Base-by-base conservation (phyloP, 2,888 invertebrate genomes). In the Eristalis arbustorum region DNA sequence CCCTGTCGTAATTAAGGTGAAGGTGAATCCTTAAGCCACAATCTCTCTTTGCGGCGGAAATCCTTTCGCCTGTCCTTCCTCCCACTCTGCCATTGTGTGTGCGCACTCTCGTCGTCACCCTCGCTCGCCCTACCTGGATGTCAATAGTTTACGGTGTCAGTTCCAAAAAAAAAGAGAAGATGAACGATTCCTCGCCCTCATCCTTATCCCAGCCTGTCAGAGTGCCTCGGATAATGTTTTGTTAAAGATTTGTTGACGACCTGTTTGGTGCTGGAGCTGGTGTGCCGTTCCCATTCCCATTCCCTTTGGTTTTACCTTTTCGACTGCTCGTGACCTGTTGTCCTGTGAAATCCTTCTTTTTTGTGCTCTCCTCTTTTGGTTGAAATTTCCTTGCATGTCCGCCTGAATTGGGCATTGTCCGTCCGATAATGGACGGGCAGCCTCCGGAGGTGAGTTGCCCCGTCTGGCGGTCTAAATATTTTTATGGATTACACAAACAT, bases 1-100 rank as follows among this genome's bases (percentile, higher is more conserved):
- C 56, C 34, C 72, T 63, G 62, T 67, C 66, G 74, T 85, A 85
- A 85, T 85, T 85, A 85, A 85, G 77, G 85, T 78, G 81, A 85
- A 85, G 85, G 85, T 85, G 85, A 85, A 62, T 85, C 85, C 82
- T 81, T 82, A 82, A 82, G 81, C 85, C 82, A 56, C 85, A 85
- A 85, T 85, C 82, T 72, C 82, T 72, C 71, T 61, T 49, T 49
- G 49, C 18, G 49, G 61, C 74, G 73, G 67, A 74, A 80, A 80
- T 66, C 56, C 37, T 56, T 23, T 31, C 31, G 40, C 57, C 14
- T 37, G 10, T 37, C 37, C 8, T 10, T 37, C 37, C 18, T 42
- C 18, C 18, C 8, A 4, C 42, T n/a, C n/a, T n/a, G 14, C 42
- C 42, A 6, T 42, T 75, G 66, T 67, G 59, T 62, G 66, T 42